Base-by-base conservation (phyloP, 2,888 invertebrate genomes). In the Junonia oenone region DNA sequence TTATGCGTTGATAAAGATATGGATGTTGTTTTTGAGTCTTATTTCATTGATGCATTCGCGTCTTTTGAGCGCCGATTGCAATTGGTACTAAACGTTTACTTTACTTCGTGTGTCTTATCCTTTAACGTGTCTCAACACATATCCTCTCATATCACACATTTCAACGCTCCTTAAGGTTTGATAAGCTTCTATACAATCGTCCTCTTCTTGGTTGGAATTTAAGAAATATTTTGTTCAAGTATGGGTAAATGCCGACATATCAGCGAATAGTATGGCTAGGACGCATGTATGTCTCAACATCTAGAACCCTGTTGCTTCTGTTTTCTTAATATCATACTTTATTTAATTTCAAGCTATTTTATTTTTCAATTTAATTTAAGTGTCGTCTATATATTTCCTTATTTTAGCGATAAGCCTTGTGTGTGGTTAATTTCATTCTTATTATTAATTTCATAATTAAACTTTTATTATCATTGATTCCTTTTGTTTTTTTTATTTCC, bases 381-480 rank as follows among this genome's bases (percentile, higher is more conserved):
- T 73, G 75, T 80, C 78, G 76, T 81, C 76, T 58, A 46, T 64
- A 75, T 78, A 80, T 81, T 43, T 43, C 81, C 82, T 83, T 82
- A 81, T 76, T 78, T 83, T 87, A 87, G 84, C 74, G 68, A 81
- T 88, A 88, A 87, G 88, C 75, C 83, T 85, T 83, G 81, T 85
- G 88, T 88, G 88, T 88, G 88, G 80, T 90, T 89, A 87, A 81
- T 90, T 89, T 88, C 87, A 79, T 82, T 79, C 87, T 88, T 86
- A 88, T 84, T 87, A 85, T 88, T 87, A 86, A 79, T 87, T 89
- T 87, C 83, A 80, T 87, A 81, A 88, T 88, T 88, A 90, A 90
- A 88, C 81, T 85, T 85, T 84, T 84, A 86, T 89, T 85, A 83
- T 86, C 83, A 86, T 86, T 84, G 74, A 82, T 68, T 75, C 69